Percentiles rank a stretch among this genome's conserved stretches.
These are phyloP conservation scores for Drosophila ficusphila DNA, from an alignment of 1,140 invertebrate genomes.

Conservation along the genomic window DNA sequence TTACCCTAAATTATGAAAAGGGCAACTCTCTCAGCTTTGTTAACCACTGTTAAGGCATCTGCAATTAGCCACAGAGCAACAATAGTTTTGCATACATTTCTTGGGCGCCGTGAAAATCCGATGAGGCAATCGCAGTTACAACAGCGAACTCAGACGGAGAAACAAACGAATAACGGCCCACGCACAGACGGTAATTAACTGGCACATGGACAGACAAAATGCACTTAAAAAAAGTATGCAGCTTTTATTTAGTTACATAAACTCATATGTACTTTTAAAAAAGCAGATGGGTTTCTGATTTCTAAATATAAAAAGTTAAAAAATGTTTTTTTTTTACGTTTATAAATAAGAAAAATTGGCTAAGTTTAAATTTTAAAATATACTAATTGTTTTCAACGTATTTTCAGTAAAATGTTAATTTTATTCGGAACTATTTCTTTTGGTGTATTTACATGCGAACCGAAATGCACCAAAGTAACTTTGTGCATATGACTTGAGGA, in stretches of 20 bases:
- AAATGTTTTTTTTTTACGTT: neutral
- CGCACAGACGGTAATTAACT: constrained; percentile 69
- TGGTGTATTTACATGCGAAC: neutral
- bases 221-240: constrained; percentile 1
- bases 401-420: too few species aligned
- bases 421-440: neutral
- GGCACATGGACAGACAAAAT: constrained; percentile 14
- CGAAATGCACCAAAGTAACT: neutral
- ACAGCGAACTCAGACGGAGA: constrained; percentile 34
- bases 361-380: too few species aligned
- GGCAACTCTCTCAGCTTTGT: constrained; percentile 16
- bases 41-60: constrained; percentile 21
- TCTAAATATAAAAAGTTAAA: too few species aligned
- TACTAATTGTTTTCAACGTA: too few species aligned
- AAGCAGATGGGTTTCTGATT: neutral
- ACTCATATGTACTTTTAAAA: too few species aligned
- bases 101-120: constrained; percentile 37
- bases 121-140: constrained; percentile 64
- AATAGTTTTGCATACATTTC: constrained; percentile 58
- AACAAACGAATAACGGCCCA: constrained; percentile 48
- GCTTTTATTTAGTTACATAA: too few species aligned
- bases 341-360: too few species aligned
- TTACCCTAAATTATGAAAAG: constrained; percentile 13
- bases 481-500: constrained; percentile 18
- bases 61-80: constrained; percentile 48